Evolutionary conservation across 2,888 invertebrate species (phyloP).

Genomic region (Epicampocera succincta): DNA sequence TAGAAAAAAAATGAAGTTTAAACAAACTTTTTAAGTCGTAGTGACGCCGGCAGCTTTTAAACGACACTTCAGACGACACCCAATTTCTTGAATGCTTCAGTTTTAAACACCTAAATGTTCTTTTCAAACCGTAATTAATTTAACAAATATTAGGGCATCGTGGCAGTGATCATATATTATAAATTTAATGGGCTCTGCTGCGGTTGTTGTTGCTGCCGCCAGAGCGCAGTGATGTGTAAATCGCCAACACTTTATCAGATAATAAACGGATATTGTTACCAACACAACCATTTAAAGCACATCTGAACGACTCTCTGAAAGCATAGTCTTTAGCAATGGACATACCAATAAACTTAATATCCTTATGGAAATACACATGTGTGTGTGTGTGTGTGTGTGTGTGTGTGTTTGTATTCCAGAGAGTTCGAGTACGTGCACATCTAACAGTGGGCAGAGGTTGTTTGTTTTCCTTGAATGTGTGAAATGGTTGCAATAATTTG

Average conservation of each 20-base stretch:
- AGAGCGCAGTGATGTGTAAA: slow-evolving; percentile 60
- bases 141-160: slow-evolving; percentile 47
- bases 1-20: no score
- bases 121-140: slow-evolving; percentile 60
- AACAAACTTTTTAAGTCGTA: no score
- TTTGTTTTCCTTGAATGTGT: not conserved
- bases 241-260: slow-evolving; percentile 57
- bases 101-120: not conserved
- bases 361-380: not conserved
- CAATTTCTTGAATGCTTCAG: not conserved
- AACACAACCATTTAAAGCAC: slow-evolving; percentile 24
- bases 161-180: slow-evolving; percentile 57
- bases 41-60: no score
- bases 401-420: not conserved
- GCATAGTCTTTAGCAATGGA: no score
- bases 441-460: slow-evolving; percentile 3
- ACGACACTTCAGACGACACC: no score
- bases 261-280: slow-evolving; percentile 57
- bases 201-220: slow-evolving; percentile 19
- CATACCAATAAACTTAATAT: not conserved
- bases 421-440: no score
- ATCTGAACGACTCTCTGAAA: not conserved
- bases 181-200: slow-evolving; percentile 64
- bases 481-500: slow-evolving; percentile 25
- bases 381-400: not conserved